Base-by-base conservation (phyloP, 2,113 vertebrate species). In the Tychaedon coryphoeus region DNA sequence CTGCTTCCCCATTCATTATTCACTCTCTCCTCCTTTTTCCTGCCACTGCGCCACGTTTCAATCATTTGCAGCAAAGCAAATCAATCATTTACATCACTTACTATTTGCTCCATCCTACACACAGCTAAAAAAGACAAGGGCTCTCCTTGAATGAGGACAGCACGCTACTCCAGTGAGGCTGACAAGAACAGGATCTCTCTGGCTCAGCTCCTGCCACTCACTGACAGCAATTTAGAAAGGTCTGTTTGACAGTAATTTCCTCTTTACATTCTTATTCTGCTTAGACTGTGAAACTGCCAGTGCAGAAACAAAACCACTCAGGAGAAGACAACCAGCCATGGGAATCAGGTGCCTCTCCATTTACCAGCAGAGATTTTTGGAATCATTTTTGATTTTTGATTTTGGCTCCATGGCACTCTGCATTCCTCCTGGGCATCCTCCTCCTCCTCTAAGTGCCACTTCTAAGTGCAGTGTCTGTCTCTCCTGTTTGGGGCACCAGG, bases 231-330 rank as follows among this genome's bases (percentile, higher is more conserved):
- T 81, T 95, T 85, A 95, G 84, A 69, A 89, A 92, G 86, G 91
- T 69, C 91, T 95, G 91, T 90, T 93, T 95, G 94, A 95, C 94
- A 97, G 95, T 81, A 19, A 95, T 92, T 95, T 95, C 94, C 95
- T 93, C 84, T 92, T 94, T 47, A 38, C 74, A 36, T 95, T 89
- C 95, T 82, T 69, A 50, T 19, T 38, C 89, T 72, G 84, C 77
- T 76, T 38, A 36, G 76, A 33, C 86, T 87, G 56, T 54, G 45
- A 78, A 96, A 76, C 86, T 72, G 64, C 61, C 80, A 50, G 77
- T 4, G 50, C 29, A 9, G 84, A 92, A 87, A 87, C 81, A 89
- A 94, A 94, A 54, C 57, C 0, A 13, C 76, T 91, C 77, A 48
- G 61, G 50, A 57, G 28, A 72, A 75, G 61, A 57, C 69, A 75